Evolutionary conservation across 2,797 vertebrate species (phyloP), one percentile per base, ranked within the genome.

Genomic region (Phrynocephalus guinanensis): DNA sequence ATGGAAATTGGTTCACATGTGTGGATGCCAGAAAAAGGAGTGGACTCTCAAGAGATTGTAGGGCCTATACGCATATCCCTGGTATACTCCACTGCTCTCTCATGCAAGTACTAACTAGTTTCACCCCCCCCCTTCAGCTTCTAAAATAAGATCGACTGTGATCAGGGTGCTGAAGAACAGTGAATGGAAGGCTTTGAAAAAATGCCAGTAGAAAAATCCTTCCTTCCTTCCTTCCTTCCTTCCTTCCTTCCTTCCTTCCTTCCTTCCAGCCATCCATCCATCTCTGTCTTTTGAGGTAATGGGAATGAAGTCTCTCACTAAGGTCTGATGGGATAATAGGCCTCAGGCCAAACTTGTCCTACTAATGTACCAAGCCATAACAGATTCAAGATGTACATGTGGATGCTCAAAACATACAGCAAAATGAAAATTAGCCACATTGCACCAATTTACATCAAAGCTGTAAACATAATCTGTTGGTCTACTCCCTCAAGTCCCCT

Each of bases 401-500:
- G 33, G 18, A 0, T 20, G 5, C 67, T 93, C 89, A 75, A 81
- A 73, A 20, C 76, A 83, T 70, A 77, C 82, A 89, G 68, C 3
- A 6, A 7, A 67, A 85, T 78, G 92, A 89, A 82, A 94, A 67
- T 0, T 0, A 94, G 86, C 67, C 0, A 0, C 66, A 80, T 84
- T 84, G 80, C 79, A 88, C 66, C 60, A 85, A 79, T 88, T 75
- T 33, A 3, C 1, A 6, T 0, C 83, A 90, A 90, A 90, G 79
- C 88, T 87, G 84, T 88, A 93, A 92, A 89, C 92, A 91, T n/a
- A 76, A 83, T 91, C 84, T 79, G 71, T 79, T 88, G 89, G 66
- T 88, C 91, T 88, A 77, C 90, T 86, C 89, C 71, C 72, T 85
- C 26, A 4, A 86, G 86, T 91, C 87, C 94, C 91, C 89, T 86